Evolutionary conservation across 2,888 invertebrate species (phyloP), one percentile per base, ranked within the genome.

Genomic region (Nesidiocoris tenuis): DNA sequence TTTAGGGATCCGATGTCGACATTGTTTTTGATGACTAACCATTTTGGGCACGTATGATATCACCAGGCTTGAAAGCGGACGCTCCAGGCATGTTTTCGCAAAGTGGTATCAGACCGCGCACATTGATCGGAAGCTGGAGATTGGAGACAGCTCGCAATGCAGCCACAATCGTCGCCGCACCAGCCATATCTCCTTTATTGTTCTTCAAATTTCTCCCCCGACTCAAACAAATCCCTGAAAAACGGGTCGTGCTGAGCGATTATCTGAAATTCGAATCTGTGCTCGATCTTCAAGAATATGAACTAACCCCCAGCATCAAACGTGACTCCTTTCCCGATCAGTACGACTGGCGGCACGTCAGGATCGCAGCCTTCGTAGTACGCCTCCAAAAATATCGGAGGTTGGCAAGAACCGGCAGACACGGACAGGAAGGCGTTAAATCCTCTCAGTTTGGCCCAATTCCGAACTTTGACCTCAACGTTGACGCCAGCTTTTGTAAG

Each of bases 131-230:
- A 17, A 80, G 76, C 64, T 78, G 78, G 0, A 80, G 77, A 9
- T 77, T 78, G 1, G 80, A 76, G 39, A 78, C 57, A 9, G 79
- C 80, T 16, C 77, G 71, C 9, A 79, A 75, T 0, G 80, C 74
- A 1, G 79, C 76, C 7, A 80, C 78, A 1, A 80, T 79, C 17
- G 74, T 74, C 2, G 80, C 80, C 2, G 79, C 94, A 0, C 94
- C 94, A 0, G 92, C 92, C 93, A 94, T 93, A 81, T 94, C 94
- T 0, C 90, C 93, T 77, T 91, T 86, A 92, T 93, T 93, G 79
- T 87, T 85, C 77, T 86, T 87, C 84, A 93, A 87, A 54, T 88
- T 87, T 9, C 85, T 82, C 16, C 87, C 83, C 0, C 87, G 84
- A 82, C 92, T 92, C 75, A 93, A 82, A 78, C 90, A 90, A 74